phyloP scores from a whole-genome alignment of 1,140 invertebrate species.

The Brevipalpus yothersi region DNA sequence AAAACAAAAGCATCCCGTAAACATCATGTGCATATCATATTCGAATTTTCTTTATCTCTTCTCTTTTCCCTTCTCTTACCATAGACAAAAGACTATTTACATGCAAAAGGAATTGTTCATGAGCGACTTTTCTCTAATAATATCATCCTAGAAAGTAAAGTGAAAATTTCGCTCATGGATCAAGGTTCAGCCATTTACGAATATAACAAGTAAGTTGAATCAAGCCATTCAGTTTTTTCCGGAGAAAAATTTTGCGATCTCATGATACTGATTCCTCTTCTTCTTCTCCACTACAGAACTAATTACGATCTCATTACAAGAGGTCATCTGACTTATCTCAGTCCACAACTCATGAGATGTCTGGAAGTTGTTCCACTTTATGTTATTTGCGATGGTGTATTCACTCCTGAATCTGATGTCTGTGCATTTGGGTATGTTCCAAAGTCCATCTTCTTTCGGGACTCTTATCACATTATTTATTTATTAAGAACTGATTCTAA shows the following conservation, averaged over 20 bases:
- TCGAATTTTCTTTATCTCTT: too few species aligned
- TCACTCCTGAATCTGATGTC: conserved; percentile 73
- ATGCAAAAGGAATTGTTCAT: conserved; percentile 88
- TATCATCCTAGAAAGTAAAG: conserved; percentile 76
- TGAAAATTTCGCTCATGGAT: conserved; percentile 24
- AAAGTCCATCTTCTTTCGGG: too few species aligned
- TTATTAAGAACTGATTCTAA: not conserved
- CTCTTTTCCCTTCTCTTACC: not conserved
- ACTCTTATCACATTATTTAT: not conserved
- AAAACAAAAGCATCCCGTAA: too few species aligned
- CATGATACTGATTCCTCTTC: not conserved
- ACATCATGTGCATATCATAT: too few species aligned
- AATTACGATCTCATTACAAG: conserved; percentile 19
- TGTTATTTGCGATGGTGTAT: conserved; percentile 20
- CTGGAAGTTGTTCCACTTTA: conserved; percentile 17
- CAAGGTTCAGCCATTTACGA: conserved; percentile 18
- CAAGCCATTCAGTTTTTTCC: not conserved
- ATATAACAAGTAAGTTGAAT: conserved; percentile 9
- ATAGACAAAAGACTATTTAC: conserved; percentile 83
- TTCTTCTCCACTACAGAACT: conserved; percentile 11
- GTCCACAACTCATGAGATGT: conserved; percentile 67
- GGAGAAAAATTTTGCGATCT: too few species aligned
- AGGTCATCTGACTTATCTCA: conserved; percentile 90
- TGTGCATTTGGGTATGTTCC: conserved; percentile 89
- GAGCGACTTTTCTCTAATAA: conserved; percentile 97